Evolutionary conservation across 2,888 invertebrate genomes (phyloP).

Genomic region (Leptopilina drosophilae): DNA sequence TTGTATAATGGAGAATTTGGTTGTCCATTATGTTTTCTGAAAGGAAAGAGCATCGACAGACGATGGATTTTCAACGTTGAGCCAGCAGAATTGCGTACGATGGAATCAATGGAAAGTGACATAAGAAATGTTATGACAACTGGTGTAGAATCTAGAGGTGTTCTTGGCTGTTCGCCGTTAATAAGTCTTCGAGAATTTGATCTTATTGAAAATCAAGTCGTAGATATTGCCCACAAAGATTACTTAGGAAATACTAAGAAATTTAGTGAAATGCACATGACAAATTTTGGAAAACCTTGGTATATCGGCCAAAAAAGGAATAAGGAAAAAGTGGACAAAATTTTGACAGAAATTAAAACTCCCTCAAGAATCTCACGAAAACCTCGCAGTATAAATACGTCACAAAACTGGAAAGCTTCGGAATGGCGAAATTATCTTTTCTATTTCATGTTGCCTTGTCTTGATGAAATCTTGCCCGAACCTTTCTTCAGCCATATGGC

Average conservation of each 20-base stretch:
- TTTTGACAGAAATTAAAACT: neutral
- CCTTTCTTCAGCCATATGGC: neutral
- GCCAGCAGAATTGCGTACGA: too few species aligned
- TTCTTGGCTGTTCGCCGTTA: conserved; percentile 37
- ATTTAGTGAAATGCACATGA: neutral
- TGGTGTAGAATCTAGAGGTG: conserved; percentile 33
- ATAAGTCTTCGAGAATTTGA: conserved; percentile 40
- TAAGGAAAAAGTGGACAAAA: neutral
- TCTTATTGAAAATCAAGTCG: conserved; percentile 25
- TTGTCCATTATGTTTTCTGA: conserved; percentile 49
- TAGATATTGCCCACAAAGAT: conserved; percentile 38
- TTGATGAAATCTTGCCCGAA: neutral
- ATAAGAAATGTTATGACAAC: neutral
- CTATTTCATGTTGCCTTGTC: neutral
- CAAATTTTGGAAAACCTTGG: neutral
- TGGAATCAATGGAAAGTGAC: neutral
- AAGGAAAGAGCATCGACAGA: neutral
- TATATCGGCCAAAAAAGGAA: conserved; percentile 38
- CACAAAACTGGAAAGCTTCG: neutral
- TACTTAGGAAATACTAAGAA: neutral
- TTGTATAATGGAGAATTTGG: conserved; percentile 51
- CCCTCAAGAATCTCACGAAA: neutral
- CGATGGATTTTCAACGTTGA: neutral
- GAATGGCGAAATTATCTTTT: conserved; percentile 5
- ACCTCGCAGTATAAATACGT: neutral